These are phyloP conservation scores for Cavia aperea DNA, from an alignment of 2,113 vertebrate species.

Conservation along the genomic window DNA sequence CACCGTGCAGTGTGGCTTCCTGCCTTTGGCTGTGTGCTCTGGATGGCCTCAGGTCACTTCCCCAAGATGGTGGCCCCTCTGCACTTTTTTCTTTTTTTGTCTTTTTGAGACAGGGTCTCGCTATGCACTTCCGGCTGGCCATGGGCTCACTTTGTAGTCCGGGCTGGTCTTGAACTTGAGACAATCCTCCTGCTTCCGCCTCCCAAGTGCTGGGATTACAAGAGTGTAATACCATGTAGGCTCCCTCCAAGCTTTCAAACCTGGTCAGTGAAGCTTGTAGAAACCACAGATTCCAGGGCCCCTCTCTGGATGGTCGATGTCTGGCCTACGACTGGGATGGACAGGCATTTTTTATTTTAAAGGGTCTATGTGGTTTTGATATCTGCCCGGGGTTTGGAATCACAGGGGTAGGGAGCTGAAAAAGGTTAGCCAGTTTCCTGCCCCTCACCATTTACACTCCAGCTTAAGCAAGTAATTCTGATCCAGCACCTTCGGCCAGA, in stretches of 20 bases:
- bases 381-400: background rate
- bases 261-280: background rate
- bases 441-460: background rate
- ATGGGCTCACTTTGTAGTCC: too few relatives aligned
- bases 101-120: too few relatives aligned
- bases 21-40: background rate
- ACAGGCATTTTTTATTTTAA: background rate
- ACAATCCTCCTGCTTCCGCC: too few relatives aligned
- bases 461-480: background rate
- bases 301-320: background rate
- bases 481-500: background rate
- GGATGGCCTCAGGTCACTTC: background rate
- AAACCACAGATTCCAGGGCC: background rate
- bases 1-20: accelerated
- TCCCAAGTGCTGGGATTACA: too few relatives aligned
- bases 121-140: too few relatives aligned
- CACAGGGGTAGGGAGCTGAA: background rate
- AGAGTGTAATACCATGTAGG: too few relatives aligned
- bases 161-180: too few relatives aligned
- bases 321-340: background rate
- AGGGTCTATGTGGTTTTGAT: background rate
- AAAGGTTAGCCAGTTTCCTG: background rate
- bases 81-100: background rate
- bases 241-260: background rate
- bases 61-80: background rate